Percentiles rank a stretch among this genome's conserved stretches.
These are phyloP conservation scores for Autographa pulchrina DNA, from an alignment of 2,888 invertebrate species.

Conservation along the genomic window DNA sequence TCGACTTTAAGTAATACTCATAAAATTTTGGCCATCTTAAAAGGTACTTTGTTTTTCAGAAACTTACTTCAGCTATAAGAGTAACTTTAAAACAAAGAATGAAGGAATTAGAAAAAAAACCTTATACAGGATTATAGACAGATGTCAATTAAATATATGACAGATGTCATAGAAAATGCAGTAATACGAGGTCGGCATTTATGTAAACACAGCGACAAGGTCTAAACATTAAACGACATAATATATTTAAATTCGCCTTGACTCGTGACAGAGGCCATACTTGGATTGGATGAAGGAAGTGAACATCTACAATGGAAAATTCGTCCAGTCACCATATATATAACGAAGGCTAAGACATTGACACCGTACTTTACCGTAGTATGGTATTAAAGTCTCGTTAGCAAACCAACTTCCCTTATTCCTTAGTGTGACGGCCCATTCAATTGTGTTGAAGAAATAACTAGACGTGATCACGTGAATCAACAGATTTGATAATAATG, in stretches of 20 bases:
- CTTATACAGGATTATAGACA: conserved; percentile 47
- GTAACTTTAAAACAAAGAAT: too few relatives aligned
- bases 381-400: conserved; percentile 53
- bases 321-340: conserved; percentile 73
- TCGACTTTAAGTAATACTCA: background rate
- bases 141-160: conserved; percentile 69
- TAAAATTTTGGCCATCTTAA: background rate
- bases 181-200: conserved; percentile 73
- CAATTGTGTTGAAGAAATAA: conserved; percentile 38
- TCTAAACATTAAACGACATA: conserved; percentile 75
- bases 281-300: conserved; percentile 78
- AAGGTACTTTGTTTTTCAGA: background rate
- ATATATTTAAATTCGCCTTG: conserved; percentile 81
- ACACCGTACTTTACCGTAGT: conserved; percentile 27
- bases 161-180: conserved; percentile 70
- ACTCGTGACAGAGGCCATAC: conserved; percentile 73
- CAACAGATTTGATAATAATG: conserved; percentile 33
- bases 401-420: conserved; percentile 36
- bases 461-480: background rate
- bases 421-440: conserved; percentile 19
- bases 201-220: conserved; percentile 83
- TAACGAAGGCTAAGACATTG: conserved; percentile 62
- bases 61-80: too few relatives aligned
- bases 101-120: background rate
- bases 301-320: conserved; percentile 71